These are phyloP conservation scores for Dryoscopus gambensis DNA, from an alignment of 2,113 vertebrate species.

Conservation along the genomic window DNA sequence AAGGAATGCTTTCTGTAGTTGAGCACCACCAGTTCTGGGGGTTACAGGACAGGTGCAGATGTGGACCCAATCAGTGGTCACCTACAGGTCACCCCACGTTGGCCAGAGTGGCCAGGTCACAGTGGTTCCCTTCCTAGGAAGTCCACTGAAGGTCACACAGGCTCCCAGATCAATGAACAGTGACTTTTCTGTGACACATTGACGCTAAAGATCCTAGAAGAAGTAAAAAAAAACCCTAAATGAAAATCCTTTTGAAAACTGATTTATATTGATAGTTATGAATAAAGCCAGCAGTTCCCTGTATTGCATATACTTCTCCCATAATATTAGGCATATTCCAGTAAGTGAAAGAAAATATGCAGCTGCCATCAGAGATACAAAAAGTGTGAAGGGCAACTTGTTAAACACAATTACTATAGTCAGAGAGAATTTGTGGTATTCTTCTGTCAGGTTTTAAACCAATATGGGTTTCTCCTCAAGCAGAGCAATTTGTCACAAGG, in stretches of 20 bases:
- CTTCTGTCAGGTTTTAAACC: conserved; percentile 24
- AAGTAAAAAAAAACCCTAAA: not conserved
- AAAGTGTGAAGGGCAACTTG: not conserved
- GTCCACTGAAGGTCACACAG: not conserved
- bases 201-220: not conserved
- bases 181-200: not conserved
- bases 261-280: not conserved
- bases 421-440: not conserved
- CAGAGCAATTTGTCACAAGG: not conserved
- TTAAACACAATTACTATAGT: not conserved
- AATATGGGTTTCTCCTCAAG: conserved; percentile 14
- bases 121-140: not conserved
- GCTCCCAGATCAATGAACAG: not conserved
- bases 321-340: not conserved
- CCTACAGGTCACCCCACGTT: not conserved
- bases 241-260: not conserved
- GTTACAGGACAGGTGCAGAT: not conserved
- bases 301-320: not conserved
- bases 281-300: not conserved
- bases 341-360: not conserved
- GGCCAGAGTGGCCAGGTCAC: not conserved
- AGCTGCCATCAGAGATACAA: not conserved
- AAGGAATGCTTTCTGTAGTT: not conserved
- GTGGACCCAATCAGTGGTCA: not conserved
- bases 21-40: not conserved